Evolutionary conservation across 2,888 invertebrate species (phyloP), one percentile per base, ranked within the genome.

Genomic region (Dascillus cervinus): DNA sequence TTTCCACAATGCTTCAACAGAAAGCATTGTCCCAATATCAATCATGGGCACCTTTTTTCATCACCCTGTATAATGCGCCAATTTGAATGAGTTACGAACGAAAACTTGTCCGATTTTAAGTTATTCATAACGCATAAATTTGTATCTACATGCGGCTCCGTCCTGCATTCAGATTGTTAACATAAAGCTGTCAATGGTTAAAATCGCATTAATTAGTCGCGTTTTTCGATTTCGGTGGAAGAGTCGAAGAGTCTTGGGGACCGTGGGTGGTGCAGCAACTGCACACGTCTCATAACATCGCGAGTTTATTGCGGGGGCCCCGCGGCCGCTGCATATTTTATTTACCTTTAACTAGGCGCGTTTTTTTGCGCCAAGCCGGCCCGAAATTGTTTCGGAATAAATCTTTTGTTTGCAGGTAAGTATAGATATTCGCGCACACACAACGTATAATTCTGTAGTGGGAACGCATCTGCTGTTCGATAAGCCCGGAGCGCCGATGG

Each of bases 51-150:
- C n/a, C n/a, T n/a, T n/a, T 17, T 6, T 17, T 17, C 17, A 17
- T 17, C 17, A 4, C 17, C n/a, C n/a, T n/a, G n/a, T n/a, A 56
- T 58, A 57, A 56, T 55, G 32, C 52, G 52, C 52, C 56, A 58
- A 59, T 57, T 59, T 59, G 55, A 58, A 58, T 57, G 59, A 59
- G 50, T 56, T 59, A 59, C 52, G 45, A 47, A 41, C 46, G 46
- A 47, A 49, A 55, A 56, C 51, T 52, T 52, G 50, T 49, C 47
- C 50, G 39, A 47, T 49, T 50, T 49, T 50, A 56, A 59, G 56
- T 59, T 57, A 59, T 59, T 59, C 57, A 56, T 56, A 59, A 56
- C 50, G 52, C 57, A 59, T 59, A 57, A 59, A 58, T 59, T 55
- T 52, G 52, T 52, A 53, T 57, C 55, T 52, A 53, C 52, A 55